phyloP scores from a whole-genome alignment of 2,888 invertebrate genomes.

The Caenorhabditis sp. region DNA sequence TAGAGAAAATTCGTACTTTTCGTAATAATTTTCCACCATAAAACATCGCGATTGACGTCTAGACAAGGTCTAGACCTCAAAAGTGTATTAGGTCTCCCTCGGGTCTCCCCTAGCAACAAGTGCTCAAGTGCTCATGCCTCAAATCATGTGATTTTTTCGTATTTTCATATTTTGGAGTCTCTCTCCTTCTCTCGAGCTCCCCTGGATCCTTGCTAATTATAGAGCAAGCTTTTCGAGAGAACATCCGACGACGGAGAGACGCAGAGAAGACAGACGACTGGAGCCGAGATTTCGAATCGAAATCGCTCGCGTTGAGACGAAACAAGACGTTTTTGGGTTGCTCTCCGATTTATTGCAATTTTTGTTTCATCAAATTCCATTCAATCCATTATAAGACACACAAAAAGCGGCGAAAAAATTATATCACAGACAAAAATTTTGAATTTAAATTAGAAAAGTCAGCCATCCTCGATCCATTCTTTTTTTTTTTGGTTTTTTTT shows the following conservation, averaged over 20 bases:
- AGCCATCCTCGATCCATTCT: conserved; percentile 39
- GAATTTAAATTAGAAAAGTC: conserved; percentile 14
- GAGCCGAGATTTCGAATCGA: conserved; percentile 3
- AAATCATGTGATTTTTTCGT: neutral
- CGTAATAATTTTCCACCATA: no score
- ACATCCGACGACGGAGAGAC: neutral
- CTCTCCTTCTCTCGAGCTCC: neutral
- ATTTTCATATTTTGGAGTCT: conserved; percentile 5
- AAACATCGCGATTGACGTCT: no score
- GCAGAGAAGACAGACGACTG: neutral
- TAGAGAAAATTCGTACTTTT: no score
- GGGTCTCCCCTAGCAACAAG: conserved; percentile 14
- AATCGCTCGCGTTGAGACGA: neutral
- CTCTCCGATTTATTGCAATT: conserved; percentile 24
- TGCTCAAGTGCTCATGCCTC: no score
- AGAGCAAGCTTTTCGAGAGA: neutral
- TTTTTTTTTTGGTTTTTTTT: conserved; percentile 42
- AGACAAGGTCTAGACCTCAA: no score
- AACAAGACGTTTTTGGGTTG: neutral
- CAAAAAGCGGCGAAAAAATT: neutral
- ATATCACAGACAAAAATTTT: conserved; percentile 29
- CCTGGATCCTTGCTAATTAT: conserved; percentile 10
- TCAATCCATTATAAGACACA: conserved; percentile 29
- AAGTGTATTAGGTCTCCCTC: neutral
- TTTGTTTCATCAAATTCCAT: conserved; percentile 48